Evolutionary conservation across 2,888 invertebrate species (phyloP), one percentile per base, ranked within the genome.

Genomic region (Oegoconia quadripuncta): DNA sequence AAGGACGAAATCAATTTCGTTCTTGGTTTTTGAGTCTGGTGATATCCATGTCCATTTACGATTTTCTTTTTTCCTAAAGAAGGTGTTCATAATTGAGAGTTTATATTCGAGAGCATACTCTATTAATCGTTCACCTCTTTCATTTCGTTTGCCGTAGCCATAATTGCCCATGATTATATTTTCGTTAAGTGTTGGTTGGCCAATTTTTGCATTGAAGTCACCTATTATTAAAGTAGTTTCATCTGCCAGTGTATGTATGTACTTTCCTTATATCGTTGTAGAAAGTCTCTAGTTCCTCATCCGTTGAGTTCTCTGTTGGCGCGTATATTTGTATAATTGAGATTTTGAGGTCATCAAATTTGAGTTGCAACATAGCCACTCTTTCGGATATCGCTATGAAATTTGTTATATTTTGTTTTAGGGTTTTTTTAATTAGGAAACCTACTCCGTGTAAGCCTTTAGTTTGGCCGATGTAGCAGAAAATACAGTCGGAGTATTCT

Each of bases 1-100:
- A 15, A 48, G 9, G 7, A 50, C 44, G 9, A 15, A 50, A 13
- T 27, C 27, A 12, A 27, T 27, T 13, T 27, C 27, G 8, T 27
- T 27, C 8, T 27, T 27, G 3, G 13, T 12, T 27, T 27, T 27
- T 27, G 11, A 13, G 13, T 27, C 13, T 12, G 27, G 27, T 13
- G 27, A 27, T 5, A 12, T 27, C 27, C 27, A 27, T 3, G 27
- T 27, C 27, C 27, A 27, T 13, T 27, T 27, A 12, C 27, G 3
- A 4, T 13, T 27, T 7, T 23, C 20, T 34, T 36, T 43, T 11
- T 37, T 42, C 12, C 43, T 44, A 7, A 41, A 48, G n/a, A 27
- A 41, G 1, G 50, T 50, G 9, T 55, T 51, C 38, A 50, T 45
- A 9, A 51, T 44, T 14, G 34, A 7, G 3, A 27, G 11, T 6